Evolutionary conservation across 2,888 invertebrate genomes (phyloP).

Genomic region (Polydrusus pterygomalis): DNA sequence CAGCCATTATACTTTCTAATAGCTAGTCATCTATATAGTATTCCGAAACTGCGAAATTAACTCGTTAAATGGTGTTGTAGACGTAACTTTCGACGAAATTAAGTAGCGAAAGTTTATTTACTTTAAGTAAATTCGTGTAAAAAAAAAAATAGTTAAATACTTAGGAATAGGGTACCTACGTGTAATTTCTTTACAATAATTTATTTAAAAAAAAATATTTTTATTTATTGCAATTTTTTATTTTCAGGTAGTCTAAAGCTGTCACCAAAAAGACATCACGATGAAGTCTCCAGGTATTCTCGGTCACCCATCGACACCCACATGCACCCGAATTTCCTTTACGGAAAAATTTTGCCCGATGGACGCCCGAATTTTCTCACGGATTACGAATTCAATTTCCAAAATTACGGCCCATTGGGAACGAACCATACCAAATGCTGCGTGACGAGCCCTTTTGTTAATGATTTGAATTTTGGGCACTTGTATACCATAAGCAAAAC

Average conservation of each 20-base stretch:
- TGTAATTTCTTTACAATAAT: too few species aligned
- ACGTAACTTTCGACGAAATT: too few species aligned
- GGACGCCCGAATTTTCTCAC: slow-evolving; percentile 66
- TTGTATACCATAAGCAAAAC: slow-evolving; percentile 74
- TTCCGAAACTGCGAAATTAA: neutral
- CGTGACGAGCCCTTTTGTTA: slow-evolving; percentile 63
- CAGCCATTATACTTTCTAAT: neutral
- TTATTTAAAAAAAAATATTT: too few species aligned
- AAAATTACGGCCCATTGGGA: slow-evolving; percentile 64
- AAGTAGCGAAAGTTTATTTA: too few species aligned
- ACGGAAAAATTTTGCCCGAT: slow-evolving; percentile 65
- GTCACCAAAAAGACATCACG: slow-evolving; percentile 47
- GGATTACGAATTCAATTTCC: slow-evolving; percentile 66
- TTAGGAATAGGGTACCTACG: too few species aligned
- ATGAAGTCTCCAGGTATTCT: slow-evolving; percentile 45
- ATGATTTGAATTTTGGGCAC: slow-evolving; percentile 68
- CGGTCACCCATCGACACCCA: slow-evolving; percentile 60
- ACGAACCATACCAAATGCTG: slow-evolving; percentile 67
- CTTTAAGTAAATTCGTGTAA: too few species aligned
- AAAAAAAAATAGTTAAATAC: too few species aligned
- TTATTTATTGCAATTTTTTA: slow-evolving; percentile 24
- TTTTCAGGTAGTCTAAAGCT: slow-evolving; percentile 53
- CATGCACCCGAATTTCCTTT: slow-evolving; percentile 66
- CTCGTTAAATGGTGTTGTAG: neutral
- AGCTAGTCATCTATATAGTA: too few species aligned